These are phyloP conservation scores for Luperina testacea DNA, from an alignment of 2,888 invertebrate species.

Conservation along the genomic window DNA sequence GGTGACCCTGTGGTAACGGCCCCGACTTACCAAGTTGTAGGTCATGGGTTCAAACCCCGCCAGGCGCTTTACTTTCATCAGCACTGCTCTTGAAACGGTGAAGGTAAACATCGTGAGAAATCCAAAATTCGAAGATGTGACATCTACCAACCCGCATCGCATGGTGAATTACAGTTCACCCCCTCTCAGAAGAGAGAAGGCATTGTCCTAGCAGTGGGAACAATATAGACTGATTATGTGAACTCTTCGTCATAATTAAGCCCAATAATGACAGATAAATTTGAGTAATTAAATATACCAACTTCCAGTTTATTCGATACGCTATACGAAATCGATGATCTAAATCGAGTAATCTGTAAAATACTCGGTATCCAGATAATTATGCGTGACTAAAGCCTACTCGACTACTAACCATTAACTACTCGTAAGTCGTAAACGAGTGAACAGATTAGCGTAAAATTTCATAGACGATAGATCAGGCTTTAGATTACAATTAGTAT, in stretches of 20 bases:
- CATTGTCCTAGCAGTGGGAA: neutral
- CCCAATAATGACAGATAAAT: neutral
- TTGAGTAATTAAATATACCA: neutral
- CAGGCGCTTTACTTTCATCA: neutral
- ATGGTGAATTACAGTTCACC: neutral
- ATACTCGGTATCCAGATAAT: conserved; percentile 48
- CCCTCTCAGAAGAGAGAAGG: no score
- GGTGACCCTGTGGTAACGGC: neutral
- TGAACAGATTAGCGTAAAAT: conserved; percentile 63
- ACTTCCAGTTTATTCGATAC: conserved; percentile 17
- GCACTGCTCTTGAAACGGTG: neutral
- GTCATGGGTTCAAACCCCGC: neutral
- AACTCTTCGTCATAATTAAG: neutral
- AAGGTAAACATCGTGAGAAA: neutral
- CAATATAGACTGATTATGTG: neutral
- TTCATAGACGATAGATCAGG: conserved; percentile 61
- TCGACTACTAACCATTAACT: conserved; percentile 38
- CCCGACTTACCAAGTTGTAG: no score
- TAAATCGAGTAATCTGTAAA: conserved; percentile 41
- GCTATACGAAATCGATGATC: conserved; percentile 29
- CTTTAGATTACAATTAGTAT: conserved; percentile 59
- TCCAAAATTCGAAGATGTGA: neutral
- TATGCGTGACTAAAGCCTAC: conserved; percentile 53
- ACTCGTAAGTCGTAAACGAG: conserved; percentile 53
- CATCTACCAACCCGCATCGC: neutral